phyloP scores from a whole-genome alignment of 2,888 invertebrate genomes.

The Gymnoscelis rufifasciata region DNA sequence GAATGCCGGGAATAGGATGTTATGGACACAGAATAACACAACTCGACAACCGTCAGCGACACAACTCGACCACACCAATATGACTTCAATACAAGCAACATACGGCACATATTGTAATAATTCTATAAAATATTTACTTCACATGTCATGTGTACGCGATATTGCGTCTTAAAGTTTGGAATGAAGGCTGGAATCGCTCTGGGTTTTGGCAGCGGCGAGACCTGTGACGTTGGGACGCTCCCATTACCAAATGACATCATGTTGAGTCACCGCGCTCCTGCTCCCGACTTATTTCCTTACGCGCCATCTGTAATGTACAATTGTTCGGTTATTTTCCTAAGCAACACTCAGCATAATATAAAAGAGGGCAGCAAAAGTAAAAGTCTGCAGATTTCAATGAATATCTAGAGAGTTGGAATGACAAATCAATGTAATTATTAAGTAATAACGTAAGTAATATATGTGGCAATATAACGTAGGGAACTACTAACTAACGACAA shows the following conservation, averaged over 20 bases:
- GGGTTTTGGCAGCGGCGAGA: slow-evolving; percentile 27
- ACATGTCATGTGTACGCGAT: neutral
- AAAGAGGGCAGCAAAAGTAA: too few species aligned
- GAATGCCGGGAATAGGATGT: slow-evolving; percentile 66
- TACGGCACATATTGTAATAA: neutral
- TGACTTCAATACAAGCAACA: neutral
- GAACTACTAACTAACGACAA: too few species aligned
- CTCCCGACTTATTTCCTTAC: slow-evolving; percentile 41
- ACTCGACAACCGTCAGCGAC: slow-evolving; percentile 5
- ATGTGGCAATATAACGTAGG: too few species aligned
- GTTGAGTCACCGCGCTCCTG: slow-evolving; percentile 57
- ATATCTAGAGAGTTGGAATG: too few species aligned
- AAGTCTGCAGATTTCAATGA: too few species aligned
- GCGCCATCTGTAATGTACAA: slow-evolving; percentile 52
- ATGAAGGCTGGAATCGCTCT: neutral
- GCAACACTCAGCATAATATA: neutral
- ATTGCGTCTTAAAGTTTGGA: neutral
- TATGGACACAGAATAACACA: slow-evolving; percentile 29
- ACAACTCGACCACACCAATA: neutral
- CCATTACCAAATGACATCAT: slow-evolving; percentile 71
- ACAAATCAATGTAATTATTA: too few species aligned
- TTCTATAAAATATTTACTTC: neutral
- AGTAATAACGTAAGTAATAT: too few species aligned
- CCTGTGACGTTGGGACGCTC: slow-evolving; percentile 61
- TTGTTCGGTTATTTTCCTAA: slow-evolving; percentile 27